phyloP scores from a whole-genome alignment of 2,888 invertebrate species.

The Lasioglossum pauxillum region DNA sequence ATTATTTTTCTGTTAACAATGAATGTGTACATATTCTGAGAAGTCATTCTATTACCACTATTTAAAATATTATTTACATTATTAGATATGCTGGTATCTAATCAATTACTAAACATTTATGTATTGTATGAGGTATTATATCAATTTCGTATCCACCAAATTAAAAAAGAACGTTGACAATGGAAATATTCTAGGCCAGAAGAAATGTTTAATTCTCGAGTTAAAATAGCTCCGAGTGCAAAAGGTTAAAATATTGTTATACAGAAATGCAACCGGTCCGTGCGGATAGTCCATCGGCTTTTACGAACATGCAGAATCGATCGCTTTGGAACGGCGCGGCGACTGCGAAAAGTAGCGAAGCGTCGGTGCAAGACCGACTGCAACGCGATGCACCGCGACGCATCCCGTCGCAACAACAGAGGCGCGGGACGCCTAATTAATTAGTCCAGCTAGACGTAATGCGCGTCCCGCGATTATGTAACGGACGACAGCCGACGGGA shows the following conservation, averaged over 20 bases:
- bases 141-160: too few species aligned
- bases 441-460: slow-evolving; percentile 57
- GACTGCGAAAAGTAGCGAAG: slow-evolving; percentile 43
- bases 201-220: too few species aligned
- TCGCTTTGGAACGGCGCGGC: not conserved
- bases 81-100: too few species aligned
- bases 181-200: too few species aligned
- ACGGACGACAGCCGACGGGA: slow-evolving; percentile 66
- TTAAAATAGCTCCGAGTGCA: too few species aligned
- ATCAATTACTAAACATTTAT: too few species aligned
- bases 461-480: slow-evolving; percentile 66
- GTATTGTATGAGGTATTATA: too few species aligned
- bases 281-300: not conserved
- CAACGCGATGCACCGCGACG: slow-evolving; percentile 6
- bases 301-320: slow-evolving; percentile 16
- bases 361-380: slow-evolving; percentile 43
- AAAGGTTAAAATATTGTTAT: not conserved
- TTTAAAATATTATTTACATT: too few species aligned
- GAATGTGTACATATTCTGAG: too few species aligned
- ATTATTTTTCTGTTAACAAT: too few species aligned
- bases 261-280: not conserved
- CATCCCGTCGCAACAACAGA: slow-evolving; percentile 34
- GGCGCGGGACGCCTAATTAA: slow-evolving; percentile 65
- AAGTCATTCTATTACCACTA: too few species aligned
- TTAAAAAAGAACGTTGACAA: too few species aligned